These are phyloP conservation scores for Toxonevra muliebris DNA, from an alignment of 2,888 invertebrate genomes.

Conservation along the genomic window DNA sequence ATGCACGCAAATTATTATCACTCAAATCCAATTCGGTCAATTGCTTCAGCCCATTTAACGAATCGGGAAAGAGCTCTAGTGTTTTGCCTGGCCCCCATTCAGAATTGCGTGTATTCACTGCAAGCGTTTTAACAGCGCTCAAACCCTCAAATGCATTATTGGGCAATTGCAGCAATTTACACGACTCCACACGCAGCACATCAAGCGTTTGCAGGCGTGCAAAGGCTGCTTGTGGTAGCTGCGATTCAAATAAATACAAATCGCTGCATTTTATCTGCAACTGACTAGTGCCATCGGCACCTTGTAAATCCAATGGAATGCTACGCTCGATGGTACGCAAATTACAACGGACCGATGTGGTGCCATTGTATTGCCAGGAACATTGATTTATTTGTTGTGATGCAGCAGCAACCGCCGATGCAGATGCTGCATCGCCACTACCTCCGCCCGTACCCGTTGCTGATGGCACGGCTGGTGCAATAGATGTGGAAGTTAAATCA, in stretches of 20 bases:
- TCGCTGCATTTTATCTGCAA: conserved; percentile 83
- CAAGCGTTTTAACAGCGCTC: conserved; percentile 73
- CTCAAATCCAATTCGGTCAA: conserved; percentile 82
- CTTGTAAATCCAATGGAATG: conserved; percentile 68
- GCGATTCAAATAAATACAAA: conserved; percentile 82
- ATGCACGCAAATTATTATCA: conserved; percentile 82
- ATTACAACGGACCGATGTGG: conserved; percentile 72
- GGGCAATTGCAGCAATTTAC: conserved; percentile 78
- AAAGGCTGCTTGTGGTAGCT: conserved; percentile 77
- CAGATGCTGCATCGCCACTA: conserved; percentile 24
- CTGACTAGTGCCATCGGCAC: conserved; percentile 76
- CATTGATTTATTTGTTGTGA: conserved; percentile 62
- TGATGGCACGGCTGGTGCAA: conserved; percentile 25
- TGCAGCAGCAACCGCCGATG: conserved; percentile 39
- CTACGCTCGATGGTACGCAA: conserved; percentile 77
- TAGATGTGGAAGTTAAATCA: background rate
- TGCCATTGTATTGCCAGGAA: conserved; percentile 66
- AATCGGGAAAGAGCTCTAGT: conserved; percentile 77
- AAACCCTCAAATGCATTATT: conserved; percentile 84
- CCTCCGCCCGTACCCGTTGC: background rate
- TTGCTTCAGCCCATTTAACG: conserved; percentile 81
- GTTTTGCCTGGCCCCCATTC: conserved; percentile 81
- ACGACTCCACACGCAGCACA: conserved; percentile 78
- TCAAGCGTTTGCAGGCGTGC: conserved; percentile 76
- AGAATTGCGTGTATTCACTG: conserved; percentile 80